Conservation (phyloP, 2,797 vertebrate genomes). For the Eurystomus glaucurus region DNA sequence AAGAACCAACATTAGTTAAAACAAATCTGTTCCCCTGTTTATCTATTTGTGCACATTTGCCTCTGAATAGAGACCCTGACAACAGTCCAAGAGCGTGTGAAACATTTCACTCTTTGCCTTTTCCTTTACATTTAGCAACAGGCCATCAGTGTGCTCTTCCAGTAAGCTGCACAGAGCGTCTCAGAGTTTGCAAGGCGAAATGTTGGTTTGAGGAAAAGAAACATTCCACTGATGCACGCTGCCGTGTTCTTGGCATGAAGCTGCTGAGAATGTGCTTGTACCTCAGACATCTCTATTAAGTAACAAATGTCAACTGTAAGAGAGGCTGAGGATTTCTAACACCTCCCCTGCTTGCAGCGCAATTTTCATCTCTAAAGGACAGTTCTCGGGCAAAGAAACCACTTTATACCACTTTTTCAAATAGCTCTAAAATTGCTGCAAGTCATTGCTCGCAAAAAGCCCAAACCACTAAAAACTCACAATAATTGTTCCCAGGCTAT, state of each 20-base stretch:
- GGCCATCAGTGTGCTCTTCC: neutral
- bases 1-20: neutral
- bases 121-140: neutral
- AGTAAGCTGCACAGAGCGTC: neutral
- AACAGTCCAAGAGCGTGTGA: neutral
- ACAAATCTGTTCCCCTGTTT: neutral
- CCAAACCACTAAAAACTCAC: neutral
- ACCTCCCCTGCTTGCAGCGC: neutral
- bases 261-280: neutral
- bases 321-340: neutral
- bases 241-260: neutral
- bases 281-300: conserved; percentile 5
- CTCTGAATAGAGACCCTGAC: neutral
- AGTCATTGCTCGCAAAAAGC: neutral
- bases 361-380: conserved; percentile 21
- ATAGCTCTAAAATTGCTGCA: neutral
- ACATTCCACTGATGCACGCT: conserved; percentile 5
- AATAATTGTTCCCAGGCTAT: neutral
- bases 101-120: neutral
- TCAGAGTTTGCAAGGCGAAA: conserved; percentile 10
- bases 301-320: conserved; percentile 8
- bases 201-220: conserved; percentile 13
- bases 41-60: neutral
- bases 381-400: neutral
- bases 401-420: neutral